These are phyloP conservation scores for Spongia lamella DNA, from an alignment of 37 sponge, comb jelly and placozoan species.

Conservation along the genomic window DNA sequence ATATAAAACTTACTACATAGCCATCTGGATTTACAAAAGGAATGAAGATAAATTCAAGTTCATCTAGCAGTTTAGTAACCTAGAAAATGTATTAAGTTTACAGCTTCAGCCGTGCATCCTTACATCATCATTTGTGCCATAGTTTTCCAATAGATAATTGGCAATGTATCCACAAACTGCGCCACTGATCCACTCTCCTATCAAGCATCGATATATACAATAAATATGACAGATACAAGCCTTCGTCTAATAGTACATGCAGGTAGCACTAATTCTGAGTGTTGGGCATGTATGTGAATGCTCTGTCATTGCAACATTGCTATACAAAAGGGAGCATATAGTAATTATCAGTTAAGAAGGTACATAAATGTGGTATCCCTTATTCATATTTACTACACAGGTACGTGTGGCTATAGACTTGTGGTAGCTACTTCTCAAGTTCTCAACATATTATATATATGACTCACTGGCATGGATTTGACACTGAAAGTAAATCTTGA, in stretches of 20 bases:
- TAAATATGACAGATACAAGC: background rate
- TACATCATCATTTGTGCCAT: conserved; percentile 42
- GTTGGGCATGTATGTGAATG: too few species aligned
- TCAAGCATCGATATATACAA: background rate
- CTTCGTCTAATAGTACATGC: background rate
- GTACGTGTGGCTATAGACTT: too few species aligned
- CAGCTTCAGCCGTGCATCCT: background rate
- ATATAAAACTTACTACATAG: conserved; percentile 57
- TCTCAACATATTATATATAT: background rate
- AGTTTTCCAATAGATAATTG: conserved; percentile 46
- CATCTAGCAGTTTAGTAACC: background rate
- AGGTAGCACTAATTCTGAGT: background rate
- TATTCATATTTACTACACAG: too few species aligned
- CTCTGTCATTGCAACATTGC: too few species aligned
- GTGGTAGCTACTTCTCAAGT: too few species aligned
- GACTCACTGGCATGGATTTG: conserved; percentile 83
- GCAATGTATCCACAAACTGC: conserved; percentile 77
- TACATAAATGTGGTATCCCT: too few species aligned
- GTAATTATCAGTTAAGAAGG: too few species aligned
- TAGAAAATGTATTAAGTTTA: background rate
- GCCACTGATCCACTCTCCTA: conserved; percentile 92
- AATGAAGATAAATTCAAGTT: conserved; percentile 46
- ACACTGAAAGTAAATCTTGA: conserved; percentile 76
- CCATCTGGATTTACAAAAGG: conserved; percentile 86
- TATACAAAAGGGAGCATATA: too few species aligned